Evolutionary conservation across 1,140 invertebrate genomes (phyloP).

Genomic region (Bombus picipes): DNA sequence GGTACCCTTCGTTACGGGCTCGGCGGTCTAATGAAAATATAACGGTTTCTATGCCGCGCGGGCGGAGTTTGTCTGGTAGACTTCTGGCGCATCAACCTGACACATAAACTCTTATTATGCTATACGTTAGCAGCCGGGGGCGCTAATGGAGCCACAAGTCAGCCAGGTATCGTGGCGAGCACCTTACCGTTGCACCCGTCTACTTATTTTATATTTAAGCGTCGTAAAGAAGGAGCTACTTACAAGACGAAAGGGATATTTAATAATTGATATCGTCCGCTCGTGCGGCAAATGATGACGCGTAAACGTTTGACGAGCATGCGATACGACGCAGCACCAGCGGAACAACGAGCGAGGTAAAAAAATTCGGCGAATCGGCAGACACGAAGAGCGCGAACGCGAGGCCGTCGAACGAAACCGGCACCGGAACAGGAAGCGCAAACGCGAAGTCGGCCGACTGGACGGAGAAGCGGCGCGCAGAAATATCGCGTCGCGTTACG

Average conservation of each 20-base stretch:
- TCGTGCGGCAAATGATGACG: slow-evolving; percentile 44
- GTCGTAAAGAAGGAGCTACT: slow-evolving; percentile 82
- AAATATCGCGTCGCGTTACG: slow-evolving; percentile 25
- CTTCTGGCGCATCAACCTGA: slow-evolving; percentile 82
- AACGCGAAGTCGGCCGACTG: neutral
- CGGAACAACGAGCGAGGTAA: neutral
- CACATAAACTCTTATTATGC: slow-evolving; percentile 84
- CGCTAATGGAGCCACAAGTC: slow-evolving; percentile 83
- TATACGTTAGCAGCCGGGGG: slow-evolving; percentile 80
- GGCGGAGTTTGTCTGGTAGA: slow-evolving; percentile 80
- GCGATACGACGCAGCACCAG: slow-evolving; percentile 21
- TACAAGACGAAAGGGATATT: slow-evolving; percentile 76
- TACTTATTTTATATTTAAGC: slow-evolving; percentile 83
- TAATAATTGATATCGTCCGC: slow-evolving; percentile 73
- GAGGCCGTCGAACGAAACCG: neutral
- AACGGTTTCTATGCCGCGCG: slow-evolving; percentile 80
- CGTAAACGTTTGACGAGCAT: slow-evolving; percentile 44
- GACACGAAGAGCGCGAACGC: neutral
- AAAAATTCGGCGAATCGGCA: too few species aligned
- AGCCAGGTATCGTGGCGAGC: slow-evolving; percentile 73
- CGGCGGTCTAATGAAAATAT: slow-evolving; percentile 81
- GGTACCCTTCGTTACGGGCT: slow-evolving; percentile 68
- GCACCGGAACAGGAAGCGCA: neutral
- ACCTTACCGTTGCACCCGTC: slow-evolving; percentile 75
- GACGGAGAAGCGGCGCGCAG: neutral